Conservation (phyloP, 2,888 invertebrate genomes). For the Philonicus albiceps region DNA sequence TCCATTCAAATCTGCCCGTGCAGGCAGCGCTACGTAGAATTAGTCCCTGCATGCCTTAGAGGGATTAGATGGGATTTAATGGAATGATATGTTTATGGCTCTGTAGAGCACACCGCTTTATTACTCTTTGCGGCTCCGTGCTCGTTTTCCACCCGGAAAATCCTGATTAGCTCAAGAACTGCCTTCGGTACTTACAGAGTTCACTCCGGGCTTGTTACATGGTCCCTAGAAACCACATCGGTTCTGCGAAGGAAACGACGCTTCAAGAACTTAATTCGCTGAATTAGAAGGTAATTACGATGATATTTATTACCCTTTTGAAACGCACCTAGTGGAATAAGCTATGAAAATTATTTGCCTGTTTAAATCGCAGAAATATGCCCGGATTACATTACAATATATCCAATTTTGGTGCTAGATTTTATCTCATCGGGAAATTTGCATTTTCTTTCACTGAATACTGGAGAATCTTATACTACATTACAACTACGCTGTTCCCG, state of each 20-base stretch:
- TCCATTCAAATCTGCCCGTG: not conserved
- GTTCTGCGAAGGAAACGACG: not conserved
- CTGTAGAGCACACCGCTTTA: slow-evolving; percentile 39
- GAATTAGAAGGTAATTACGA: slow-evolving; percentile 13
- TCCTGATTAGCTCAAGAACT: slow-evolving; percentile 45
- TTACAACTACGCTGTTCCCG: too few species aligned
- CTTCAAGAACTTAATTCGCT: not conserved
- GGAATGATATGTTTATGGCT: slow-evolving; percentile 48
- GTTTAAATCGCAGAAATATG: not conserved
- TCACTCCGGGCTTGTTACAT: not conserved
- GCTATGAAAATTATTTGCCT: not conserved
- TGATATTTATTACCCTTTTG: not conserved
- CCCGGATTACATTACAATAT: not conserved
- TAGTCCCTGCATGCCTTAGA: slow-evolving; percentile 29
- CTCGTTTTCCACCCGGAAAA: slow-evolving; percentile 29
- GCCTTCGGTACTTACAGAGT: not conserved
- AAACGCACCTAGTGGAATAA: not conserved
- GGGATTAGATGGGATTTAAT: slow-evolving; percentile 48
- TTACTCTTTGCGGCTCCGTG: slow-evolving; percentile 24
- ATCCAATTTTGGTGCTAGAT: not conserved
- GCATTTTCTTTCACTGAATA: too few species aligned
- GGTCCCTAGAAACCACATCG: not conserved
- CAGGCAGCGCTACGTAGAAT: not conserved
- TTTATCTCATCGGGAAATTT: not conserved
- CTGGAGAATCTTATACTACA: too few species aligned